These are phyloP conservation scores for Saccostrea cuccullata DNA, from an alignment of 1,140 invertebrate species.

Conservation along the genomic window DNA sequence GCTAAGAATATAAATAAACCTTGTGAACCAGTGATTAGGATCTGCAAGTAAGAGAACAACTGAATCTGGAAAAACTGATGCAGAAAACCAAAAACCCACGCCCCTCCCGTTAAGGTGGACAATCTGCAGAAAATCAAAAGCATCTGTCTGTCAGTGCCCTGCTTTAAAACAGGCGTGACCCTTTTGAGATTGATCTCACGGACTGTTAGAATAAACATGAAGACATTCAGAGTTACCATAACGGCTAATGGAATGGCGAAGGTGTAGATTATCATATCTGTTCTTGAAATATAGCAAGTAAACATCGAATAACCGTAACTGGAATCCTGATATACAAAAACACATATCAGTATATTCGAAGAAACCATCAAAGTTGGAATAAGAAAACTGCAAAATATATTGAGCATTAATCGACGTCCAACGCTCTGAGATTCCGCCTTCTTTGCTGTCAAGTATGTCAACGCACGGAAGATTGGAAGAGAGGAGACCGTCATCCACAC, in stretches of 20 bases:
- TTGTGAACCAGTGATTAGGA: neutral
- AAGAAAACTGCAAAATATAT: neutral
- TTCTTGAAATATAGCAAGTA: neutral
- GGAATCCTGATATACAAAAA: neutral
- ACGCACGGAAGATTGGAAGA: neutral
- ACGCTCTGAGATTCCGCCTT: neutral
- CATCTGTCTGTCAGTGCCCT: neutral
- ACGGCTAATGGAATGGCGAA: neutral
- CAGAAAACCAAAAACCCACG: neutral
- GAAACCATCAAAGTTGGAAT: neutral
- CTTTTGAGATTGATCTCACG: neutral
- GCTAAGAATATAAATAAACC: neutral
- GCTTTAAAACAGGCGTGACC: neutral
- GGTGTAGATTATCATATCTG: neutral
- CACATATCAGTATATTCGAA: neutral
- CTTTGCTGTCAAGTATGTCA: neutral
- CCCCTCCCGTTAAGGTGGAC: neutral
- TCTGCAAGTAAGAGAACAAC: neutral
- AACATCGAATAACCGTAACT: neutral
- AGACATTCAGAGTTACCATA: neutral
- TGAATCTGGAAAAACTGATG: constrained; percentile 4
- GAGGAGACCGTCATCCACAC: neutral
- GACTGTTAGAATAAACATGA: neutral
- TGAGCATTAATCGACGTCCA: neutral
- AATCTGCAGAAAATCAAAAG: neutral